Evolutionary conservation across 2,888 invertebrate genomes (phyloP).

Genomic region (Aleiodes alternator): DNA sequence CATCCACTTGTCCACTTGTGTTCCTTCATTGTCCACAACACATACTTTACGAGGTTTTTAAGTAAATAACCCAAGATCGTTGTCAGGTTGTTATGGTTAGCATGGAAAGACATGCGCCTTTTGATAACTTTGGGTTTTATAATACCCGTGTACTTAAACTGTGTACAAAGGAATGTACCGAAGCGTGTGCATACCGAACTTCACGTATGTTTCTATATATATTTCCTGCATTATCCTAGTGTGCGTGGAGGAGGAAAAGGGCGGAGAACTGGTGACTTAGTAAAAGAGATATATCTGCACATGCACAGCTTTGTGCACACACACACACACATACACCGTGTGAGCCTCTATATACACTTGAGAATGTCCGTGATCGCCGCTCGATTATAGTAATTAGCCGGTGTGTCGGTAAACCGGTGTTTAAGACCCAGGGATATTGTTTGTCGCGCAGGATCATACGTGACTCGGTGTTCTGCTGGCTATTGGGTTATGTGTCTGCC

Average conservation of each 20-base stretch:
- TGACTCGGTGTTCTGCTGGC: constrained; percentile 50
- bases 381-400: constrained; percentile 65
- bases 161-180: constrained; percentile 22
- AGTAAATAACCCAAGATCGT: constrained; percentile 26
- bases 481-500: no score
- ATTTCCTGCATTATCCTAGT: background rate
- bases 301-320: constrained; percentile 19
- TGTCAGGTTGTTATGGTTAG: constrained; percentile 19
- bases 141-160: constrained; percentile 2
- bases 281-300: no score
- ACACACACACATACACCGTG: constrained; percentile 3
- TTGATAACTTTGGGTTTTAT: constrained; percentile 7
- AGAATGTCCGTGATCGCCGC: constrained; percentile 58
- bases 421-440: constrained; percentile 63
- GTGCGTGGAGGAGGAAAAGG: background rate
- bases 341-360: constrained; percentile 48
- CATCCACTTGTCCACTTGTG: constrained; percentile 4
- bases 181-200: constrained; percentile 35
- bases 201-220: background rate
- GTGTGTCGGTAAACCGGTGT: constrained; percentile 66
- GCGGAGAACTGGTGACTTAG: background rate
- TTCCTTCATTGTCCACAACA: background rate
- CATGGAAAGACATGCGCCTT: constrained; percentile 20
- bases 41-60: background rate
- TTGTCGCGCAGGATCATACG: constrained; percentile 61